Evolutionary conservation across 2,113 vertebrate genomes (phyloP), one percentile per base, ranked within the genome.

Genomic region (Hyaena hyaena): DNA sequence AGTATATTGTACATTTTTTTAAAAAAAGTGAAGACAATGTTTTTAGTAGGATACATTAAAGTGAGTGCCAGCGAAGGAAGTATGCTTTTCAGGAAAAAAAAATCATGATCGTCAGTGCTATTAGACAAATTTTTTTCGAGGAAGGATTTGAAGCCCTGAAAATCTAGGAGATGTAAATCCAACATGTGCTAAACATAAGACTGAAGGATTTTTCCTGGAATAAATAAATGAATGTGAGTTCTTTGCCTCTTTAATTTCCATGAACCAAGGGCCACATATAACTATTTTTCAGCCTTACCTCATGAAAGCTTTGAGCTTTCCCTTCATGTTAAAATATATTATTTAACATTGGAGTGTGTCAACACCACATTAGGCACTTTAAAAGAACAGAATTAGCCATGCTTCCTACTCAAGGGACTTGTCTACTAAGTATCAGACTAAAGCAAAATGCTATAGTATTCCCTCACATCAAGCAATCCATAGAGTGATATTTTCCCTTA

Each of bases 301-400:
- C 92, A 95, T 93, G 92, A 98, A 97, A 96, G 97, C 96, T 53
- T 68, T 95, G 84, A 93, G 84, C 90, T 97, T 95, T 92, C 77
- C 95, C 96, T 98, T 97, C 97, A 98, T 95, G 92, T 96, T 97
- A 96, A 93, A 97, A 97, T 98, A 94, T 91, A 97, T 97, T 97
- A 98, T 97, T 97, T 97, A 97, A 97, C 96, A 95, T 97, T 68
- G 90, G 84, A 95, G 94, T 94, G 74, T 98, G 97, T 98, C 98
- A 98, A 97, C 95, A 97, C 96, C 76, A 95, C 85, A 97, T 97
- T 97, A 97, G 87, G 73, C 74, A 96, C 95, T 97, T 98, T 94
- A 96, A 96, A 97, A 92, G 96, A 96, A 92, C 90, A 97, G 87
- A 97, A 98, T 97, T 98, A 97, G 77, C 93, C 92, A 90, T 93